phyloP scores from a whole-genome alignment of 2,113 vertebrate species.

The Caracal caracal region DNA sequence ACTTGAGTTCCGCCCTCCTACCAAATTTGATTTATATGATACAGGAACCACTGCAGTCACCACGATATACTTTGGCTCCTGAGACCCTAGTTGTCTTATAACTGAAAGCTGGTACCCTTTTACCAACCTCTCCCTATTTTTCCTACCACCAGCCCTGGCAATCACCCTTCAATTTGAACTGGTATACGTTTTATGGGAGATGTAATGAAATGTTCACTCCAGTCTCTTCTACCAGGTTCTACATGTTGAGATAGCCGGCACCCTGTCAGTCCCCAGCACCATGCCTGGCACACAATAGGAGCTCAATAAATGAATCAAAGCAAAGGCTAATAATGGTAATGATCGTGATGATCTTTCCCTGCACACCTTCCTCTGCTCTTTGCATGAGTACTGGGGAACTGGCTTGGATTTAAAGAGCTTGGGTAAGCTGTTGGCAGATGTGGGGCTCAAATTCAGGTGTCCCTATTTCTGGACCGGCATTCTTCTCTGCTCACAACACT shows the following conservation, averaged over 20 bases:
- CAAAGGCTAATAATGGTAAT: neutral
- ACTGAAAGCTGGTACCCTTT: neutral
- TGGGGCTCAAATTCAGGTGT: neutral
- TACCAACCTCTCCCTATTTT: neutral
- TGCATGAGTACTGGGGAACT: neutral
- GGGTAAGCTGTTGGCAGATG: neutral
- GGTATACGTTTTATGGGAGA: neutral
- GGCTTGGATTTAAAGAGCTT: neutral
- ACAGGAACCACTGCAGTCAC: neutral
- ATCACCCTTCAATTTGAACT: neutral
- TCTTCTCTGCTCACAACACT: neutral
- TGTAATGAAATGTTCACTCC: neutral
- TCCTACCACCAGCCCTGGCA: neutral
- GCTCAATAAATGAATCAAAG: neutral
- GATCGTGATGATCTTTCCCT: neutral
- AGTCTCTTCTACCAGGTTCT: neutral
- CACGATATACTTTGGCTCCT: neutral
- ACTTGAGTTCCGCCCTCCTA: neutral
- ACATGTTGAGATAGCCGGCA: neutral
- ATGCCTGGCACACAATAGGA: neutral
- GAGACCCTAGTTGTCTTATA: neutral
- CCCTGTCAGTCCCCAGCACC: neutral
- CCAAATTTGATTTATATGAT: neutral
- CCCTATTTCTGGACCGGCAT: neutral
- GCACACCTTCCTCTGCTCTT: neutral